phyloP scores from a whole-genome alignment of 2,797 vertebrate species.

The Mycteria americana region DNA sequence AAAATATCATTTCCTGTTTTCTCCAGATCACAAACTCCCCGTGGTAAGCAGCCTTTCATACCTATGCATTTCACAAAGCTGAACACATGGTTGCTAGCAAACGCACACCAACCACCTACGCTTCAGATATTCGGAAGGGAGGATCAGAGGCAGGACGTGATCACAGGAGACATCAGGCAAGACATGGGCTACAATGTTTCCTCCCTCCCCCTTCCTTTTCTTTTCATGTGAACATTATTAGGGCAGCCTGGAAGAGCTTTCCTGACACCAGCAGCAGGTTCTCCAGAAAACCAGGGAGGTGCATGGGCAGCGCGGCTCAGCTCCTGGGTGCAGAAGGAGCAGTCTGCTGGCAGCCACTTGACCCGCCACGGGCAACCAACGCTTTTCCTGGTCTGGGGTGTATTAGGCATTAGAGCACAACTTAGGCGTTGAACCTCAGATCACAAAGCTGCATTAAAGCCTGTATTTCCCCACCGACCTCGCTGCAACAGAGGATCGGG shows the following conservation, averaged over 20 bases:
- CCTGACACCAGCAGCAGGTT: background rate
- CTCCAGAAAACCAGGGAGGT: background rate
- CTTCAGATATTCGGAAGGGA: background rate
- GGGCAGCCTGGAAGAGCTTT: background rate
- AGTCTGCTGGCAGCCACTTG: background rate
- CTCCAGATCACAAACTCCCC: background rate
- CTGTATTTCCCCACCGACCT: background rate
- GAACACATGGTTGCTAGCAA: background rate
- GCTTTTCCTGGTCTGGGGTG: background rate
- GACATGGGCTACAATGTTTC: background rate
- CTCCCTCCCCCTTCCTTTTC: background rate
- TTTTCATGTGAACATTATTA: background rate
- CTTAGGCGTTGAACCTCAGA: background rate
- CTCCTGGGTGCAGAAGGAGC: background rate
- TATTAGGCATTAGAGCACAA: background rate
- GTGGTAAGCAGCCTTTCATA: background rate
- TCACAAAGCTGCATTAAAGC: background rate
- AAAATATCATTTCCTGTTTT: slow-evolving; percentile 5
- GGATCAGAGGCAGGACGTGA: background rate
- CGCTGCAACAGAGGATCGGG: background rate
- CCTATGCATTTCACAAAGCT: background rate
- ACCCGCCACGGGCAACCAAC: background rate
- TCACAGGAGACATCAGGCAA: background rate
- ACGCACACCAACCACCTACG: background rate
- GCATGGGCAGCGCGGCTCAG: accelerated